phyloP scores from a whole-genome alignment of 2,113 vertebrate genomes.

The Hydropotes inermis region DNA sequence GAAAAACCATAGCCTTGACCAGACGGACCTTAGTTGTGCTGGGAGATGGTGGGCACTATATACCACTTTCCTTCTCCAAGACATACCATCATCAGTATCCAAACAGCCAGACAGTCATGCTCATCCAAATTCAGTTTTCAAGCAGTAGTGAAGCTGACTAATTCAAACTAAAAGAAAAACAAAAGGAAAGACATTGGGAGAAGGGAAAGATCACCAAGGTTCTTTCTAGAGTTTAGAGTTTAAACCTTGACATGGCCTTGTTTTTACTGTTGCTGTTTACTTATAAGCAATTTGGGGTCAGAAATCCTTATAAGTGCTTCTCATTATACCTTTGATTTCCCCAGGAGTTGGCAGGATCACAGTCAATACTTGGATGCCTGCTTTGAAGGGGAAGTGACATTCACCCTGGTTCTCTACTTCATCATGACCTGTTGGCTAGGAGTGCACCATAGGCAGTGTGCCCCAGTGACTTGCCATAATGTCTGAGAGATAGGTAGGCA shows the following conservation, averaged over 20 bases:
- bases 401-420: neutral
- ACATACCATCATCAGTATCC: neutral
- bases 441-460: neutral
- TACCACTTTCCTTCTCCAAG: neutral
- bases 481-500: neutral
- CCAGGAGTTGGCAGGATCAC: neutral
- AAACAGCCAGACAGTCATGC: neutral
- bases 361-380: neutral
- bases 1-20: too few relatives aligned
- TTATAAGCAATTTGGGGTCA: neutral
- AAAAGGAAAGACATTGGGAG: neutral
- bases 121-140: neutral
- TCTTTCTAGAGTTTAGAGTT: neutral
- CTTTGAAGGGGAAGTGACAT: neutral
- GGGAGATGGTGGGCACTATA: neutral
- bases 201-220: neutral
- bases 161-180: slow-evolving; percentile 18
- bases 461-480: neutral
- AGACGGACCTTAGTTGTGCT: neutral
- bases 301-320: neutral
- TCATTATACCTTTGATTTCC: neutral
- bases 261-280: neutral
- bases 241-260: neutral
- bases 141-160: neutral
- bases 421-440: neutral